phyloP scores from a whole-genome alignment of 2,888 invertebrate species.

The Parnassius orleans region DNA sequence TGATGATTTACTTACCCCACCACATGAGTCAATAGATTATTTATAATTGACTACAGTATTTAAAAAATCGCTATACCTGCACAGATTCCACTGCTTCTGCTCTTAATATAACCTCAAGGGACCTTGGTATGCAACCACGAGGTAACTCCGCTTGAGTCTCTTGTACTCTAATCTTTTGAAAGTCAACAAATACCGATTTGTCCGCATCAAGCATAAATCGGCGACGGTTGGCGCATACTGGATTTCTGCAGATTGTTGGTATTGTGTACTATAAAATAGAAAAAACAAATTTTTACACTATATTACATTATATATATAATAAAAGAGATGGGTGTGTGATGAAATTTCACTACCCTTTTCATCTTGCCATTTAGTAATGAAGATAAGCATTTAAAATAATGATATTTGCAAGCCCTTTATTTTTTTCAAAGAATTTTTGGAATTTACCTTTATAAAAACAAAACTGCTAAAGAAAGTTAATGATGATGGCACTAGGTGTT shows the following conservation, averaged over 20 bases:
- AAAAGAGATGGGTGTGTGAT: no score
- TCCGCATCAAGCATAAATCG: constrained; percentile 95
- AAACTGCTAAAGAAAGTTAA: no score
- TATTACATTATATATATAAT: neutral
- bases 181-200: constrained; percentile 97
- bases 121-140: constrained; percentile 97
- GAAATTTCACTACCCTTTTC: no score
- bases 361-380: no score
- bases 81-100: constrained; percentile 98
- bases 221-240: constrained; percentile 95
- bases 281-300: neutral
- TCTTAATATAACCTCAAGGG: constrained; percentile 95
- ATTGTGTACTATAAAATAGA: constrained; percentile 86
- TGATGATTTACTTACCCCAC: no score
- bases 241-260: constrained; percentile 98
- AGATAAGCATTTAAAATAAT: no score
- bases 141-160: constrained; percentile 99
- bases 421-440: no score
- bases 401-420: no score
- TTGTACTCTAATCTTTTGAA: constrained; percentile 98
- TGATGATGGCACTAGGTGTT: no score
- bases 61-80: constrained; percentile 80
- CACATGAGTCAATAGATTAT: no score
- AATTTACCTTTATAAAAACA: no score
- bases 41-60: no score